A percentile compares a stretch with the other conserved stretches of the same genome.
Evolutionary conservation across 2,797 vertebrate species (phyloP).

Genomic region (Sebastes kiyomatsui): DNA sequence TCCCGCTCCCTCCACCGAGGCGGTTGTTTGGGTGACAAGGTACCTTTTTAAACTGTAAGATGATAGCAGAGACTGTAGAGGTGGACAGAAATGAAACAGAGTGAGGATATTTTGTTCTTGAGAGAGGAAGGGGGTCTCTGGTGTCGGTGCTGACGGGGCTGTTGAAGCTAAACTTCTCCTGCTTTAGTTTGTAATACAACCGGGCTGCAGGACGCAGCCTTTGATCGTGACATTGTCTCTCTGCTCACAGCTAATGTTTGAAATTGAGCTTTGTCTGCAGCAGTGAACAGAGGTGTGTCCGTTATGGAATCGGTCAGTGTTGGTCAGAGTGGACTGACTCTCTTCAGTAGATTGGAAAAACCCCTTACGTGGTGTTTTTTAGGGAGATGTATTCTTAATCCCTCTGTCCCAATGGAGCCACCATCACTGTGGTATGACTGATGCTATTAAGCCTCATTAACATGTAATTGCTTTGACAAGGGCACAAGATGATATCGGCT

Average conservation of each 20-base stretch:
- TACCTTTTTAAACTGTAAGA: conserved; percentile 18
- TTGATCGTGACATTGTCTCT: conserved; percentile 61
- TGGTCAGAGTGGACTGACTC: not conserved
- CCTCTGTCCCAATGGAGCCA: not conserved
- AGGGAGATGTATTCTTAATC: not conserved
- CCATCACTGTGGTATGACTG: not conserved
- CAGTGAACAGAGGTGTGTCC: conserved; percentile 28
- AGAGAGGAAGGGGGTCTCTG: conserved; percentile 14
- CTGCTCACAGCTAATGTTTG: conserved; percentile 42
- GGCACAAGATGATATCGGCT: not conserved
- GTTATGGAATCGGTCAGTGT: conserved; percentile 22
- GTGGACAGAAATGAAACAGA: conserved; percentile 21
- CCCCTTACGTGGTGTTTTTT: not conserved
- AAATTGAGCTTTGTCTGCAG: conserved; percentile 49
- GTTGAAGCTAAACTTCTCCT: conserved; percentile 1
- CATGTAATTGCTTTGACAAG: conserved; percentile 19
- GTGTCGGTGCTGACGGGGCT: conserved; percentile 29
- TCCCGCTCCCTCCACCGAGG: not conserved
- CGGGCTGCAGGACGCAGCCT: conserved; percentile 50
- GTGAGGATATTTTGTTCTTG: not conserved
- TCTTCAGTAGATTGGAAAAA: not conserved
- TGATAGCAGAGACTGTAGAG: conserved; percentile 7
- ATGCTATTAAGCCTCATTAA: conserved; percentile 21
- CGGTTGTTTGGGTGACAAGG: conserved; percentile 24
- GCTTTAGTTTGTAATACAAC: conserved; percentile 45